Evolutionary conservation across 1,140 invertebrate genomes (phyloP).

Genomic region (Planococcus citri): DNA sequence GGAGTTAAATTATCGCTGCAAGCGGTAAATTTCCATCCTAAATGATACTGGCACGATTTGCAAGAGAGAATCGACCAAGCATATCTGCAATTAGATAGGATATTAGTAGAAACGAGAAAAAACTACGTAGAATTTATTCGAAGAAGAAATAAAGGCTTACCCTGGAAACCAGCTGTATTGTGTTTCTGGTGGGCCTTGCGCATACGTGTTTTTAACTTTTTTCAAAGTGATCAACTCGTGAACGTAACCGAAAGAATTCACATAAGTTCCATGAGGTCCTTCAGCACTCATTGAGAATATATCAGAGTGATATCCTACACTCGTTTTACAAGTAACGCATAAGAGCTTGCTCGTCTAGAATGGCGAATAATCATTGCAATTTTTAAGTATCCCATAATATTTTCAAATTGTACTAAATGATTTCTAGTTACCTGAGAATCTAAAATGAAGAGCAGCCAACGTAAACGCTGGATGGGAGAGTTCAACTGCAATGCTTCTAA

Average conservation of each 20-base stretch:
- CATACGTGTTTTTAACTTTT: conserved; percentile 43
- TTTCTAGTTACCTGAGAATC: background rate
- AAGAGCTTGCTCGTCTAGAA: conserved; percentile 42
- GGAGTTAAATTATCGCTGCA: conserved; percentile 46
- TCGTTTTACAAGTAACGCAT: conserved; percentile 47
- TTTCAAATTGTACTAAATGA: background rate
- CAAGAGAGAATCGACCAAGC: conserved; percentile 67
- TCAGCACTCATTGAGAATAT: conserved; percentile 71
- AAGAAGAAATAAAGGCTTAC: conserved; percentile 35
- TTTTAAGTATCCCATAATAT: conserved; percentile 7
- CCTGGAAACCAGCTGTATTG: conserved; percentile 77
- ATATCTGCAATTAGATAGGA: conserved; percentile 41
- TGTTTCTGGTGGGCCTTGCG: conserved; percentile 44
- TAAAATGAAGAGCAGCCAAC: conserved; percentile 17
- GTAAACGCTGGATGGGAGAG: conserved; percentile 10
- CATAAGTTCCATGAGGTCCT: conserved; percentile 66
- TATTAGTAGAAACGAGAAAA: background rate
- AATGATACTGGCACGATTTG: conserved; percentile 47
- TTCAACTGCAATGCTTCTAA: background rate
- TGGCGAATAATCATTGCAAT: conserved; percentile 24
- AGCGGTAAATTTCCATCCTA: conserved; percentile 69
- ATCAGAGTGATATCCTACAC: conserved; percentile 51
- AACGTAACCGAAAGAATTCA: conserved; percentile 64
- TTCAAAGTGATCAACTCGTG: conserved; percentile 69
- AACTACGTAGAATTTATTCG: background rate